Conservation (phyloP, 2,113 vertebrate species). For the Uropsilus gracilis region DNA sequence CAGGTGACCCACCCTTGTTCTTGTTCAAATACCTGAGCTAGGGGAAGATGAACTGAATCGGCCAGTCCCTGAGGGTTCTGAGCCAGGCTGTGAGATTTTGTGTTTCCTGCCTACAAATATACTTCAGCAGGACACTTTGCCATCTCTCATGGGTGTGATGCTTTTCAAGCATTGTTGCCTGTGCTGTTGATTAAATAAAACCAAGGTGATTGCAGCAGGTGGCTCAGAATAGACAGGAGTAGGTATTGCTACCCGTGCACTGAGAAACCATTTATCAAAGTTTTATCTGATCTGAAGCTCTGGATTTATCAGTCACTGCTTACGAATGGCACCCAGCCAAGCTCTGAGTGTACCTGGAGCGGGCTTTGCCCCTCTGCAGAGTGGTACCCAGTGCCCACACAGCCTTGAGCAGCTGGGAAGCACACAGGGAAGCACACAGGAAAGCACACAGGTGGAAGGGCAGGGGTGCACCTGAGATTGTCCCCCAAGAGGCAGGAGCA, state of each 20-base stretch:
- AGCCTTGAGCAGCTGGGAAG: conserved; percentile 40
- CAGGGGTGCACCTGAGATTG: background rate
- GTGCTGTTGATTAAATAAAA: conserved; percentile 93
- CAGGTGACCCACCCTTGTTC: background rate
- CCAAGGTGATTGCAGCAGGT: conserved; percentile 89
- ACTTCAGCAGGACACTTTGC: conserved; percentile 83
- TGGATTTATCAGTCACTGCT: conserved; percentile 95
- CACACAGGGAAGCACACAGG: background rate
- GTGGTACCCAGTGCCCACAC: background rate
- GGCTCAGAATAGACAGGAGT: conserved; percentile 84
- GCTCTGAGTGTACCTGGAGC: conserved; percentile 77
- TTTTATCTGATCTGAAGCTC: conserved; percentile 98
- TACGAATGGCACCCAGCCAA: conserved; percentile 88
- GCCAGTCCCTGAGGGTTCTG: background rate
- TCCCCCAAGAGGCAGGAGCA: accelerated
- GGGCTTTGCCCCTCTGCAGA: conserved; percentile 33
- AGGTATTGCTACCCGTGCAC: conserved; percentile 84
- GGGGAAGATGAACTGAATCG: background rate
- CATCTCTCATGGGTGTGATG: conserved; percentile 88
- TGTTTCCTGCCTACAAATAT: conserved; percentile 63
- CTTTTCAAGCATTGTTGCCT: conserved; percentile 85
- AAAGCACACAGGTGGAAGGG: background rate
- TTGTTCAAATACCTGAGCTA: background rate
- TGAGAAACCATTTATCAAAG: conserved; percentile 94
- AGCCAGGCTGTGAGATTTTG: conserved; percentile 73